Conservation (phyloP, 2,113 vertebrate genomes). For the Sebastes schlegelii region DNA sequence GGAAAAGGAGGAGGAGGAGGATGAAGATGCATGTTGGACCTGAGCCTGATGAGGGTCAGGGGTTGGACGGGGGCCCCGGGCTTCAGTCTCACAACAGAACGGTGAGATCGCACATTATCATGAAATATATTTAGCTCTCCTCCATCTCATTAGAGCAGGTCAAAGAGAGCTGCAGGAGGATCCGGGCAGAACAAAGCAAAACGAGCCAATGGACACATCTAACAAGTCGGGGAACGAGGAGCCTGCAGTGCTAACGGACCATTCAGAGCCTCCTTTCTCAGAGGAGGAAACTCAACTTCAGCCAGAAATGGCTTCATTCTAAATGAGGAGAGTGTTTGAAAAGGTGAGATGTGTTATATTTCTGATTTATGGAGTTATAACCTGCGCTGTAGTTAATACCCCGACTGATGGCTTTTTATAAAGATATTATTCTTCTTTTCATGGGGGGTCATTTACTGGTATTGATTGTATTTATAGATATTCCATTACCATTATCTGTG, state of each 20-base stretch:
- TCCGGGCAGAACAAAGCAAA: constrained; percentile 28
- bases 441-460: neutral
- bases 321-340: neutral
- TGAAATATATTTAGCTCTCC: constrained; percentile 58
- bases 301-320: neutral
- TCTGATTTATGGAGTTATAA: neutral
- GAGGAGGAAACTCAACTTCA: neutral
- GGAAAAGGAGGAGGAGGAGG: constrained; percentile 7
- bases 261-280: constrained; percentile 15
- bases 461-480: neutral
- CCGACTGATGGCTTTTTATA: neutral
- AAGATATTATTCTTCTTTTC: neutral
- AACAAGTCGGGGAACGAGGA: constrained; percentile 15
- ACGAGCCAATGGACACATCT: constrained; percentile 48
- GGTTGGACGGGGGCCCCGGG: neutral
- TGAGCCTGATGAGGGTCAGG: constrained; percentile 45
- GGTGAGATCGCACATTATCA: constrained; percentile 49
- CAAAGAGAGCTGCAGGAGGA: constrained; percentile 61
- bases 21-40: constrained; percentile 31
- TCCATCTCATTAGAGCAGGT: constrained; percentile 61
- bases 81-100: constrained; percentile 46
- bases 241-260: constrained; percentile 12
- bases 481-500: no score
- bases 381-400: neutral
- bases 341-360: neutral